These are phyloP conservation scores for Kryptolebias ocellatus DNA, from an alignment of 2,797 vertebrate species.

Conservation along the genomic window DNA sequence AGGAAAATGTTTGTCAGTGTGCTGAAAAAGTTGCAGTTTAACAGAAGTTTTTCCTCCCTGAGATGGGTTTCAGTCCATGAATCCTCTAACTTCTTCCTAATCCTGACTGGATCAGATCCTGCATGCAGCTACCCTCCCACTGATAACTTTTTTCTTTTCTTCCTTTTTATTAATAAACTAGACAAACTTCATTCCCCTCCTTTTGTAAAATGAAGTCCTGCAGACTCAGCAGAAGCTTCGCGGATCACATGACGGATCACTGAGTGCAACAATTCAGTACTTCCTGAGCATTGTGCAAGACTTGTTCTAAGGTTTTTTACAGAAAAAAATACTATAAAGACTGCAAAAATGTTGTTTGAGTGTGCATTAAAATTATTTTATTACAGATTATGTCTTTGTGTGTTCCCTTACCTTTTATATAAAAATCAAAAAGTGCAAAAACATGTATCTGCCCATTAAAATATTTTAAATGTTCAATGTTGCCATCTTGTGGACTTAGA, in stretches of 20 bases:
- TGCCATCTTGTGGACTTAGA: constrained; percentile 65
- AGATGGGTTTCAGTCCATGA: not conserved
- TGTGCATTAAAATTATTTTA: not conserved
- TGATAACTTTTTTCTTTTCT: constrained; percentile 1
- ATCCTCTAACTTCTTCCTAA: constrained; percentile 2
- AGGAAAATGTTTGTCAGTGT: constrained; percentile 55
- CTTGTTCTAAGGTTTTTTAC: constrained; percentile 6
- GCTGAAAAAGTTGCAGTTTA: constrained; percentile 26
- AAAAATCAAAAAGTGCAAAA: not conserved
- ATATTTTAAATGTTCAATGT: constrained; percentile 20
- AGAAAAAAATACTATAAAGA: not conserved
- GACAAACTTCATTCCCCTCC: constrained; percentile 39
- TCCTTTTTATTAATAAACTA: constrained; percentile 5
- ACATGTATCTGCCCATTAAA: not conserved
- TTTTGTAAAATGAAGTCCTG: constrained; percentile 53
- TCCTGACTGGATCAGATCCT: not conserved
- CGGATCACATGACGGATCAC: constrained; percentile 67
- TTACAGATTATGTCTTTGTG: not conserved
- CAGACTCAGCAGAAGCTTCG: constrained; percentile 65
- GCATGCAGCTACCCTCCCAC: too few relatives aligned
- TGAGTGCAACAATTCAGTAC: constrained; percentile 50
- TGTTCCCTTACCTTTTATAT: not conserved
- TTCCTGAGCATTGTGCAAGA: constrained; percentile 60
- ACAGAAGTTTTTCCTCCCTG: constrained; percentile 12
- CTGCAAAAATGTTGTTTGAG: not conserved